These are phyloP conservation scores for Abrostola triplasia DNA, from an alignment of 2,888 invertebrate genomes.

Conservation along the genomic window DNA sequence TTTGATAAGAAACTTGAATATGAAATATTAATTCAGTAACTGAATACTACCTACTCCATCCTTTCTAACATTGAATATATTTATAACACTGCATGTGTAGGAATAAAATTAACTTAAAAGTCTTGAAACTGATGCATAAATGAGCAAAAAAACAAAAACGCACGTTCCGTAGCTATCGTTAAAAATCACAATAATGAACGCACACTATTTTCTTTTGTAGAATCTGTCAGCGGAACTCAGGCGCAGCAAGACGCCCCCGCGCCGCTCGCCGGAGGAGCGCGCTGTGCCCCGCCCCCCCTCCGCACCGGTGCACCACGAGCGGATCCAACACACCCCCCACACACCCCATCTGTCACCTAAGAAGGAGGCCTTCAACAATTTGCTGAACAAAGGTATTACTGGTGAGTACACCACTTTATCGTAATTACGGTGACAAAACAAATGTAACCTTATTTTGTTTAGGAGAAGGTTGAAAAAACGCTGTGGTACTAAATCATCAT, in stretches of 20 bases:
- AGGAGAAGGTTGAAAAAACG: no score
- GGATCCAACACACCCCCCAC: slow-evolving; percentile 67
- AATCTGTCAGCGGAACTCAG: slow-evolving; percentile 76
- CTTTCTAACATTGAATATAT: no score
- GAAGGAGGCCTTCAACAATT: slow-evolving; percentile 89
- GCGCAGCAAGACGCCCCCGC: slow-evolving; percentile 81
- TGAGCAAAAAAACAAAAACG: background rate
- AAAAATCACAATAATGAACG: background rate
- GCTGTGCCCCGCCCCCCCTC: slow-evolving; percentile 81
- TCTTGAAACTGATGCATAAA: no score
- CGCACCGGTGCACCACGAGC: slow-evolving; percentile 85
- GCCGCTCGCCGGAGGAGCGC: slow-evolving; percentile 81
- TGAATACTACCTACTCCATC: no score
- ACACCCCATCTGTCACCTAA: slow-evolving; percentile 89
- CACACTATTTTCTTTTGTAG: slow-evolving; percentile 60
- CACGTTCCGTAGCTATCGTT: background rate
- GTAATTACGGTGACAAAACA: no score
- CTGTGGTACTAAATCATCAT: no score
- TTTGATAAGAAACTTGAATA: no score
- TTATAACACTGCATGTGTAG: no score
- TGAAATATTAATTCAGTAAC: no score
- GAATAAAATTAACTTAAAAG: no score
- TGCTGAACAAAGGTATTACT: slow-evolving; percentile 89
- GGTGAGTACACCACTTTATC: slow-evolving; percentile 81
- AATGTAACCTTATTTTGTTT: no score